Evolutionary conservation across 64 coral and sea anemone species (phyloP), one percentile per base, ranked within the genome.

Genomic region (Pocillopora damicornis): DNA sequence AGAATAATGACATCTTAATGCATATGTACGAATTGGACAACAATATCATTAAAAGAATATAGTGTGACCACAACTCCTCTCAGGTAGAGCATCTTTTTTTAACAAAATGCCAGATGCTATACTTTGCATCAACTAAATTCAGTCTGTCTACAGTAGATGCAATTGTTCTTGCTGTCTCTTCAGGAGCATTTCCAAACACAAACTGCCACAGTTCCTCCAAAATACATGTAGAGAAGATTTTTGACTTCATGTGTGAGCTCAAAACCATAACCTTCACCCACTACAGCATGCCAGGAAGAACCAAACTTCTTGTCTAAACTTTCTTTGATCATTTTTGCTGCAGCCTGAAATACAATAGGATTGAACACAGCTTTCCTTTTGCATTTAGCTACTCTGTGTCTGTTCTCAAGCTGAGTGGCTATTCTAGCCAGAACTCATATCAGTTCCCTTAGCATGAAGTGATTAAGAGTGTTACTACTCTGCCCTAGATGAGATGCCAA

Each of bases 301-400:
- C 96, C 96, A 95, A 98, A 98, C 35, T 98, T 98, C 69, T 98
- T 98, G 69, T 98, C 96, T 90, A 98, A 86, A 8, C 93, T 94
- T 76, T 98, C 96, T 86, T 98, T 98, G 58, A 98, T 98, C 96
- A 98, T 98, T 75, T 98, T 98, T 37, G 96, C 96, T 34, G 96
- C 96, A 76, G 93, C 91, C 96, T 98, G 64, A 3, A 38, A 86
- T 22, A 16, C 18, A 68, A 20, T 9, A 68, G 9, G 65, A 68
- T 68, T 7, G 9, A 16, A 68, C 30, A 30, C 30, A 30, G 30
- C 30, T 30, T 30, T 30, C 30, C 30, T 30, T 30, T 30, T 30
- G 30, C 30, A 30, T 30, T 30, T 30, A 30, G 30, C 30, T 30
- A 30, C 30, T 30, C 30, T 30, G 30, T 30, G 30, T 30, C 30